Conservation (phyloP, 2,888 invertebrate species). For the Choristoneura rosaceana region DNA sequence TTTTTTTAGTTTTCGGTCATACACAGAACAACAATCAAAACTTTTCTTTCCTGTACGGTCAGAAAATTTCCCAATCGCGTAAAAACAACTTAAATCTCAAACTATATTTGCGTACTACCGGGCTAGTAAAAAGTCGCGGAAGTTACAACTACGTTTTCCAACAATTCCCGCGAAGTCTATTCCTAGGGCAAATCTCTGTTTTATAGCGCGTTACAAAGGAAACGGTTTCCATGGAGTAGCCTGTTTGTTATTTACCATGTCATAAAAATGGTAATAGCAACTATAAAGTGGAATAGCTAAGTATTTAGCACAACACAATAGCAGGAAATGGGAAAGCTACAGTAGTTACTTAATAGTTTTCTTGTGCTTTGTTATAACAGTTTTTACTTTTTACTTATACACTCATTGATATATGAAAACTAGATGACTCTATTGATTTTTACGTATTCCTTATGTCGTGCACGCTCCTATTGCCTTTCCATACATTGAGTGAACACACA, state of each 20-base stretch:
- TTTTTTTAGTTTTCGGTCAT: too few species aligned
- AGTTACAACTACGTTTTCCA: slow-evolving; percentile 28
- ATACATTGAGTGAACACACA: neutral
- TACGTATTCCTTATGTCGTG: neutral
- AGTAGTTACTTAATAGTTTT: neutral
- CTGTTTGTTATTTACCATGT: neutral
- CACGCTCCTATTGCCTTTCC: neutral
- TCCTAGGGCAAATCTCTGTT: slow-evolving; percentile 6
- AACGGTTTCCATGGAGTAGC: neutral
- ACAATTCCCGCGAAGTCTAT: slow-evolving; percentile 22
- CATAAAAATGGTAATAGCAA: neutral
- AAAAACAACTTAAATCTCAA: too few species aligned
- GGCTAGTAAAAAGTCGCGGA: slow-evolving; percentile 33
- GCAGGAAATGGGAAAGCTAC: neutral
- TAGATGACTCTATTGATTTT: neutral
- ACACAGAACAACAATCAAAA: too few species aligned
- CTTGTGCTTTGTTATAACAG: neutral
- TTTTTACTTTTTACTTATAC: neutral
- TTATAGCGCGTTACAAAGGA: neutral
- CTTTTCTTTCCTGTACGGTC: too few species aligned
- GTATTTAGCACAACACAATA: slow-evolving; percentile 2
- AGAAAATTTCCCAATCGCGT: too few species aligned
- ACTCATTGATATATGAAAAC: neutral
- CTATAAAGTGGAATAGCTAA: neutral
- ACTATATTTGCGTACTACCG: too few species aligned